phyloP scores from a whole-genome alignment of 2,113 vertebrate species.

The Arizona elegans region DNA sequence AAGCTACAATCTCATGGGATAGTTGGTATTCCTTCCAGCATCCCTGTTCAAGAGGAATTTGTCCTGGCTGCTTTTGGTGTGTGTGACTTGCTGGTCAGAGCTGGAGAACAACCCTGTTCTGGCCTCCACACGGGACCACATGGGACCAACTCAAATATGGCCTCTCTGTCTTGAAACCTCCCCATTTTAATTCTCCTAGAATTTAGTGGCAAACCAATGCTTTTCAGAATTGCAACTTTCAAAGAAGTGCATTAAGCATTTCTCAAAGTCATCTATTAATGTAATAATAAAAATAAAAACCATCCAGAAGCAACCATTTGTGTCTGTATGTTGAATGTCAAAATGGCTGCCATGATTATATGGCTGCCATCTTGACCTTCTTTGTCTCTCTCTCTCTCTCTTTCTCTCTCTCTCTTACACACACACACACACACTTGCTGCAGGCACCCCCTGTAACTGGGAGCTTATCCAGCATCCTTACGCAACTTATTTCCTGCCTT shows the following conservation, averaged over 20 bases:
- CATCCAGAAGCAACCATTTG: not conserved
- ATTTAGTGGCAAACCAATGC: not conserved
- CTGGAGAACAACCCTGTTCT: not conserved
- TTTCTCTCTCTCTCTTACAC: too few relatives aligned
- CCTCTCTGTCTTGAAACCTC: not conserved
- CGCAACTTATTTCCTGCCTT: not conserved
- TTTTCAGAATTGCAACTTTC: not conserved
- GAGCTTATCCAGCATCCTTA: not conserved
- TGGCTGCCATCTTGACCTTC: not conserved
- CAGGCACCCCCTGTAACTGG: not conserved
- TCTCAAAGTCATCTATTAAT: not conserved
- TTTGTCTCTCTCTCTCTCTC: not conserved
- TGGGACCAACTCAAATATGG: not conserved
- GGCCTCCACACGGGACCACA: not conserved
- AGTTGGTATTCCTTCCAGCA: not conserved
- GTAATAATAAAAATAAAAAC: not conserved
- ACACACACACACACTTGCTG: not conserved
- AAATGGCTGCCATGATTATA: not conserved
- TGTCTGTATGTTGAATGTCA: not conserved
- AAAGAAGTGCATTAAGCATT: not conserved
- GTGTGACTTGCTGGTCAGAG: not conserved
- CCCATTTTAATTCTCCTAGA: not conserved
- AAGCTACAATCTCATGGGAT: not conserved
- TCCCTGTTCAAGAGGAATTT: not conserved
- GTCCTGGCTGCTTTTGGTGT: not conserved